Evolutionary conservation across 1,140 invertebrate species (phyloP), one percentile per base, ranked within the genome.

Genomic region (Aleiodes sp.): DNA sequence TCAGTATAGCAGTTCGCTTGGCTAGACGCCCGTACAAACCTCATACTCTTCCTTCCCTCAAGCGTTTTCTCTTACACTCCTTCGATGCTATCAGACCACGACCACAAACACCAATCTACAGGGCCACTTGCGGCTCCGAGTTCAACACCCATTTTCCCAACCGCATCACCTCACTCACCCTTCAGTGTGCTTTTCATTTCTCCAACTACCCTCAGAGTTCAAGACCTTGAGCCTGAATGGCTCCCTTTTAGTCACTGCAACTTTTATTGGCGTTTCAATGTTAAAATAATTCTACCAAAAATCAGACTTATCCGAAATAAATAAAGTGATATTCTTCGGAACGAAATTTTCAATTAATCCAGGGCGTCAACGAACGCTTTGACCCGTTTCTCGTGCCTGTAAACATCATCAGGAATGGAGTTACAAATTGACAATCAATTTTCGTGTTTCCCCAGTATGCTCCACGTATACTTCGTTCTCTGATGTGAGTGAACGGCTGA

Each of bases 51-150:
- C 31, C 33, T n/a, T n/a, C n/a, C 6, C 39, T 41, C 61, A 26
- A 39, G 63, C 37, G 46, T 9, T 39, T 4, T 37, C 39, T 62
- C 10, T 59, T n/a, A 10, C 26, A 24, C 61, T 43, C 71, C 78
- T 72, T 75, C 77, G 80, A 83, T 82, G 75, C 78, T 83, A 80
- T 83, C 80, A 79, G 75, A 59, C 26, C 79, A 79, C 80, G 78
- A 82, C 82, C 82, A 77, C 82, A 82, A 83, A 82, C 80, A 79
- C 80, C 78, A 79, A 82, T 81, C 76, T 73, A 80, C 76, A 31
- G 7, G 79, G 75, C 76, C 80, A 80, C 80, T 83, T 80, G 70
- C 71, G 65, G 66, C 69, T 41, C 65, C 67, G 63, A 61, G 14
- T 28, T 70, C 24, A 26, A 57, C 61, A 16, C 46, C 7, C 73